Conservation (phyloP, 2,888 invertebrate species). For the Glyphotaelius pellucidus region DNA sequence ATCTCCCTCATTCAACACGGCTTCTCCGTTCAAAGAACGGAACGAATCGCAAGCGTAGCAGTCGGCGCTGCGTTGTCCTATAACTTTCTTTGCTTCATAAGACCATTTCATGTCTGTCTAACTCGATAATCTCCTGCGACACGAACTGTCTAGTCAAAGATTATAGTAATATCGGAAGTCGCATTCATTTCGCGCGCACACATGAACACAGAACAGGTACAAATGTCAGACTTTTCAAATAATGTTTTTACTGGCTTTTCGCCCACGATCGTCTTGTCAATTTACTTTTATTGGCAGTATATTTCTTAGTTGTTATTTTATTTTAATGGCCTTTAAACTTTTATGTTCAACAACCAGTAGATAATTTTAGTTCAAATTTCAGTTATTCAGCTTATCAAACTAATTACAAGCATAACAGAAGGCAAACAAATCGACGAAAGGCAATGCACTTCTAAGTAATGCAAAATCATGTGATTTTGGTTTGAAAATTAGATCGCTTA, state of each 20-base stretch:
- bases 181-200: slow-evolving; percentile 15
- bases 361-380: too few relatives aligned
- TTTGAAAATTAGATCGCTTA: too few relatives aligned
- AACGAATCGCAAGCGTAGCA: background rate
- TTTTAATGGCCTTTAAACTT: too few relatives aligned
- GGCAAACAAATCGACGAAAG: too few relatives aligned
- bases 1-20: background rate
- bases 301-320: background rate
- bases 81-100: slow-evolving; percentile 16
- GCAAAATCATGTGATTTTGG: too few relatives aligned
- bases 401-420: too few relatives aligned
- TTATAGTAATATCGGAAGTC: slow-evolving; percentile 41
- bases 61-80: background rate
- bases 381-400: too few relatives aligned
- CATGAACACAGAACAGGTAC: background rate
- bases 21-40: background rate
- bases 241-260: background rate
- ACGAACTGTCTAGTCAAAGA: slow-evolving; percentile 49
- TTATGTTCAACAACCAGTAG: too few relatives aligned
- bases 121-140: slow-evolving; percentile 47
- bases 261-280: background rate
- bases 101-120: slow-evolving; percentile 44
- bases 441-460: too few relatives aligned
- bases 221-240: slow-evolving; percentile 2
- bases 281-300: background rate